Base-by-base conservation (phyloP, 2,888 invertebrate genomes). In the Euclidia mi region DNA sequence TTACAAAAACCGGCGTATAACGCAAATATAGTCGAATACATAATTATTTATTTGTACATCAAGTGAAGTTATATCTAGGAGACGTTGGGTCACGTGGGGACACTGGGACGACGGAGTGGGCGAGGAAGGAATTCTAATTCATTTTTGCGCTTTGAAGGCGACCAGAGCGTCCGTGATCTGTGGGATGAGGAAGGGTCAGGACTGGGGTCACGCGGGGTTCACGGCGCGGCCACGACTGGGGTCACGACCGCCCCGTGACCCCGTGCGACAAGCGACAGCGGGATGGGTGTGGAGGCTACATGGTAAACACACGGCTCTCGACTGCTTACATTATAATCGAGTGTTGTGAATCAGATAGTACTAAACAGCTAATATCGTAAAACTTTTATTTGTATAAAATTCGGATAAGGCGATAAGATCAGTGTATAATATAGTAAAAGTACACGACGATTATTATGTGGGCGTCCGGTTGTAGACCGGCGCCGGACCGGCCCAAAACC, bases 381-480 rank as follows among this genome's bases (percentile, higher is more conserved):
- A 71, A 65, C 70, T 79, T 76, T 62, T 76, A 79, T 75, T 78
- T 56, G 79, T 84, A 84, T 82, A 82, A 83, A 84, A 86, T 84
- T 85, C 87, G 81, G 85, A 76, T 83, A 87, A 87, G 85, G 88
- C 87, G 80, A 84, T 85, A 83, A 82, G 81, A 83, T 84, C 79
- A 73, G 81, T 84, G 75, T 69, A 71, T 61, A 64, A 56, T 69
- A 60, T 57, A 65, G 56, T 56, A 49, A 61, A 43, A 71, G 50
- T 50, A 56, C 64, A 50, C 48, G 51, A 48, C 38, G 48, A 52
- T 29, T 50, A 46, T 48, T 34, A 49, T 15, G 52, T 18, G 45
- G 50, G 53, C 32, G 12, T 25, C 20, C 20, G 20, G 4, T 7
- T 25, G 4, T n/a, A n/a, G n/a, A n/a, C n/a, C 20, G 20, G 7